Conservation (phyloP, 1,140 invertebrate genomes). For the Bradysia coprophila region DNA sequence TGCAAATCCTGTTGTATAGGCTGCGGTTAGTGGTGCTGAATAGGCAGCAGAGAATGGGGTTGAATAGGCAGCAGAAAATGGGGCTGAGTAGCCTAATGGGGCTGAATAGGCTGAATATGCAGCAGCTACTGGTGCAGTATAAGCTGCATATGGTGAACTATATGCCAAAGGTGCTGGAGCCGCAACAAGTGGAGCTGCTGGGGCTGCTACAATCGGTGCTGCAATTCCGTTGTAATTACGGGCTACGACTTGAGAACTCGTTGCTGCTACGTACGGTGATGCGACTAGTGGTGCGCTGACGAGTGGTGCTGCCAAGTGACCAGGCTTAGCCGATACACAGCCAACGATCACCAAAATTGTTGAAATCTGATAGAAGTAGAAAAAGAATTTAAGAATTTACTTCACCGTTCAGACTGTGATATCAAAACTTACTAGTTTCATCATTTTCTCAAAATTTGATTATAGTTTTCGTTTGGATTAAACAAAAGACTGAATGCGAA, state of each 20-base stretch:
- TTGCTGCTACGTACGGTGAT: conserved; percentile 13
- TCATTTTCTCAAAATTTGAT: too few species aligned
- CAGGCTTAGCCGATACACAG: conserved; percentile 20
- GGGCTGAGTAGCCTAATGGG: conserved; percentile 1
- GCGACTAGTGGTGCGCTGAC: conserved; percentile 13
- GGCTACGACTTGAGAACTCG: conserved; percentile 19
- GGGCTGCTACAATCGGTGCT: too few species aligned
- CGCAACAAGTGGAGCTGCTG: conserved; percentile 7
- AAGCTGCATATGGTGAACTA: conserved; percentile 1
- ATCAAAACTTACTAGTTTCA: too few species aligned
- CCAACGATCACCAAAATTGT: conserved; percentile 19
- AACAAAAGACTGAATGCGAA: too few species aligned
- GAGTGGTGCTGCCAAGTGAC: conserved; percentile 13
- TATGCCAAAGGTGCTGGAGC: conserved; percentile 1
- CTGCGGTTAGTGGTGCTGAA: conserved; percentile 3
- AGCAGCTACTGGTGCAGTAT: conserved; percentile 3
- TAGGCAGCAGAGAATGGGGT: conserved; percentile 5
- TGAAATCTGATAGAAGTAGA: conserved; percentile 8
- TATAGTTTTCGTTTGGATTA: too few species aligned
- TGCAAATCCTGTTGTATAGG: too few species aligned
- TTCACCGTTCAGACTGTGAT: too few species aligned
- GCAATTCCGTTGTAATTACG: conserved; percentile 16
- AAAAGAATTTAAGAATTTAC: too few species aligned
- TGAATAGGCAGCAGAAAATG: conserved; percentile 3
- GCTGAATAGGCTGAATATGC: conserved; percentile 4